phyloP scores from a whole-genome alignment of 2,797 vertebrate genomes.

The Hybognathus amarus region DNA sequence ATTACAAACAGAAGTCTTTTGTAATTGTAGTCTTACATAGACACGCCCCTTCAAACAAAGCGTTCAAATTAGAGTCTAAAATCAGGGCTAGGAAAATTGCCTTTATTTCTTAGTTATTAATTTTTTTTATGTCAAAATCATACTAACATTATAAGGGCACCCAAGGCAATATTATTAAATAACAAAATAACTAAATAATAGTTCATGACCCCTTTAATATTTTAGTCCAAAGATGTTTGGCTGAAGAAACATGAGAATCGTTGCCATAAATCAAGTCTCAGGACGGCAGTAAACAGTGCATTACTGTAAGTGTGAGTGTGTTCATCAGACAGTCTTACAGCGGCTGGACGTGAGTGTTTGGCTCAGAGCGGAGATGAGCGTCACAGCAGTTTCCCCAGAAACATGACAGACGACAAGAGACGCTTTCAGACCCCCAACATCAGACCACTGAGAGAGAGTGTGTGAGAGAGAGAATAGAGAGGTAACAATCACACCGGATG shows the following conservation, averaged over 20 bases:
- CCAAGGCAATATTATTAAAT: too few relatives aligned
- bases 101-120: too few relatives aligned
- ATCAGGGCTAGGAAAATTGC: too few relatives aligned
- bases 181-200: too few relatives aligned
- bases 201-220: neutral
- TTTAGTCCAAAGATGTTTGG: neutral
- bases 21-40: too few relatives aligned
- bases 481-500: slow-evolving; percentile 19
- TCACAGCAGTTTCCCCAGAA: slow-evolving; percentile 90
- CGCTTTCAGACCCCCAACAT: slow-evolving; percentile 66
- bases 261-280: neutral
- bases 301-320: neutral
- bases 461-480: neutral
- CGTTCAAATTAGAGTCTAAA: too few relatives aligned
- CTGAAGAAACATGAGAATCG: neutral
- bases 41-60: too few relatives aligned
- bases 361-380: slow-evolving; percentile 77
- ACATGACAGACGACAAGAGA: slow-evolving; percentile 80
- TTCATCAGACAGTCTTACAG: slow-evolving; percentile 75
- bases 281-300: neutral
- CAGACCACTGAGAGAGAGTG: slow-evolving; percentile 77
- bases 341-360: slow-evolving; percentile 80
- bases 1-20: too few relatives aligned
- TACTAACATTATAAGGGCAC: too few relatives aligned
- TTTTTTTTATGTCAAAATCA: too few relatives aligned